Percentiles rank a stretch among this genome's conserved stretches.
Conservation (phyloP, 2,113 vertebrate genomes). For the Chloroceryle aenea region DNA sequence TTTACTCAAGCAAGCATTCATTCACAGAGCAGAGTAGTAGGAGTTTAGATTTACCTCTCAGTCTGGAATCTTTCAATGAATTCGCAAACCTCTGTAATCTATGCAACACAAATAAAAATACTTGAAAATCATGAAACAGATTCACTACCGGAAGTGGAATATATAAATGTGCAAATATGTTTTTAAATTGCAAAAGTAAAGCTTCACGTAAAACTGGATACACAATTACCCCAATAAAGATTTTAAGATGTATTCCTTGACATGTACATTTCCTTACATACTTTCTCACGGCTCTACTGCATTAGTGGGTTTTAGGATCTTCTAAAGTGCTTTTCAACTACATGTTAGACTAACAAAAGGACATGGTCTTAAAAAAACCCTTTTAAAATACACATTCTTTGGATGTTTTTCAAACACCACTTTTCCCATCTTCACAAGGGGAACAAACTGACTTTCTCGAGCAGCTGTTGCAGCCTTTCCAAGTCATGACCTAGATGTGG, state of each 20-base stretch:
- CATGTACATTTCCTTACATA: neutral
- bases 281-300: neutral
- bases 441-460: neutral
- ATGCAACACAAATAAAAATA: neutral
- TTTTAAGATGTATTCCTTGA: neutral
- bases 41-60: constrained; percentile 84
- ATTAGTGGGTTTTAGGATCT: neutral
- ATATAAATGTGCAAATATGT: neutral
- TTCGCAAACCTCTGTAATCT: constrained; percentile 89
- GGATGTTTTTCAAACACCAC: neutral
- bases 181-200: neutral
- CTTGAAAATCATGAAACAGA: neutral
- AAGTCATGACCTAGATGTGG: neutral
- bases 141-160: neutral
- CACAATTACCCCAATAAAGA: neutral
- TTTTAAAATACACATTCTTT: neutral
- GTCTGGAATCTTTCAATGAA: constrained; percentile 87
- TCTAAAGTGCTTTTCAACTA: neutral
- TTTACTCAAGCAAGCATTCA: neutral
- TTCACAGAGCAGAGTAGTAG: neutral
- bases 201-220: neutral
- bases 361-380: neutral
- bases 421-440: neutral
- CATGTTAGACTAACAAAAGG: neutral
- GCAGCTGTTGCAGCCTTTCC: neutral